A percentile compares a stretch with the other conserved stretches of the same genome.
phyloP scores from a whole-genome alignment of 2,888 invertebrate genomes.

The Orgyia antiqua region DNA sequence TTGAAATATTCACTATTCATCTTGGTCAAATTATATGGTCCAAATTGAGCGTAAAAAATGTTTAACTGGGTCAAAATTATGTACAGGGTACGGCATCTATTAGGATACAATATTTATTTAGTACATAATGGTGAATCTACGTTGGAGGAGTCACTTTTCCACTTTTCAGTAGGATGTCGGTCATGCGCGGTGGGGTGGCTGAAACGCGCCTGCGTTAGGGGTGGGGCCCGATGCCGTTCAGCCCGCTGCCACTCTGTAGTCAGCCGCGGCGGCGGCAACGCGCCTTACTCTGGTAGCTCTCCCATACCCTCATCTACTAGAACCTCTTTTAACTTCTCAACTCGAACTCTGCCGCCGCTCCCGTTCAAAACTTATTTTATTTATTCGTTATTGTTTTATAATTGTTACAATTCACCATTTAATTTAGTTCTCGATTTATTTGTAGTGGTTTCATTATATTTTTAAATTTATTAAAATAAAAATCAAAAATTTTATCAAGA shows the following conservation, averaged over 20 bases:
- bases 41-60: slow-evolving; percentile 40
- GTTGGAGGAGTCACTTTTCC: slow-evolving; percentile 76
- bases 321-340: slow-evolving; percentile 38
- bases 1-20: slow-evolving; percentile 17
- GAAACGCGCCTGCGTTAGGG: slow-evolving; percentile 67
- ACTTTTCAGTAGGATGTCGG: slow-evolving; percentile 74
- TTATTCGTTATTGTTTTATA: no score
- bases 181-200: slow-evolving; percentile 58
- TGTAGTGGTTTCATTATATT: slow-evolving; percentile 46
- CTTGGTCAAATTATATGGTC: slow-evolving; percentile 20
- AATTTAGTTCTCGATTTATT: slow-evolving; percentile 41
- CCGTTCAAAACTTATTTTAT: no score
- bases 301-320: slow-evolving; percentile 35
- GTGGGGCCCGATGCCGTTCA: slow-evolving; percentile 64
- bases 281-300: slow-evolving; percentile 45
- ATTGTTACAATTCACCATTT: slow-evolving; percentile 25
- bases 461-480: slow-evolving; percentile 38
- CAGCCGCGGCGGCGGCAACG: slow-evolving; percentile 66
- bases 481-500: slow-evolving; percentile 9
- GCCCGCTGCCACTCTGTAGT: slow-evolving; percentile 71
- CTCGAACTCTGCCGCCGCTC: slow-evolving; percentile 60
- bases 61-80: slow-evolving; percentile 57
- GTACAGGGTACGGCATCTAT: slow-evolving; percentile 53
- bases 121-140: slow-evolving; percentile 73
- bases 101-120: slow-evolving; percentile 72